Evolutionary conservation across 2,797 vertebrate species (phyloP).

Genomic region (Melanotaenia parkinsoni): DNA sequence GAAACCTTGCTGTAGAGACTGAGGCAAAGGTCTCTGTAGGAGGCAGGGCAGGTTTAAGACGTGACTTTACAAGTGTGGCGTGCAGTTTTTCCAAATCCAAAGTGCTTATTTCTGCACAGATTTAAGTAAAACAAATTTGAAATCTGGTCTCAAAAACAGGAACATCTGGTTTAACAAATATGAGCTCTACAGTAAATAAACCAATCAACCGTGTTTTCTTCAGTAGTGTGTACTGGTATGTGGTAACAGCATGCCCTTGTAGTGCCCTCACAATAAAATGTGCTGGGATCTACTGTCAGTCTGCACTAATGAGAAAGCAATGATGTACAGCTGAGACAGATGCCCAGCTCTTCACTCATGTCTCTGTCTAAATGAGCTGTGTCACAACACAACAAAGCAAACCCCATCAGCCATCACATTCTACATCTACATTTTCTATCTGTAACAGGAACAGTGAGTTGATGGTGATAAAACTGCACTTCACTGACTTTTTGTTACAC

Average conservation of each 20-base stretch:
- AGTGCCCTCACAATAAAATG: constrained; percentile 44
- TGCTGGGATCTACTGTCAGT: constrained; percentile 29
- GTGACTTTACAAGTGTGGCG: too few relatives aligned
- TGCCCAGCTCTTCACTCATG: constrained; percentile 23
- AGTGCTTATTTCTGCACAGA: not conserved
- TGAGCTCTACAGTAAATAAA: not conserved
- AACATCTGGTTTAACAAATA: not conserved
- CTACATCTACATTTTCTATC: constrained; percentile 4
- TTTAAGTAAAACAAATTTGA: not conserved
- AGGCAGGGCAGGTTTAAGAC: too few relatives aligned
- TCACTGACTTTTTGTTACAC: not conserved
- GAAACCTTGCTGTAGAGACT: too few relatives aligned
- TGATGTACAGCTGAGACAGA: constrained; percentile 51
- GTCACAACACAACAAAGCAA: constrained; percentile 39
- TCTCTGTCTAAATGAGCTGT: constrained; percentile 37
- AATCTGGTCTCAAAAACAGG: not conserved
- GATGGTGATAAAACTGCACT: constrained; percentile 16
- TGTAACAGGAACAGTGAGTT: constrained; percentile 13
- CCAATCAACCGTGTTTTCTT: too few relatives aligned
- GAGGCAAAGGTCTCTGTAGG: too few relatives aligned
- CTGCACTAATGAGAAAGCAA: constrained; percentile 56
- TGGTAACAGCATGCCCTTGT: constrained; percentile 48
- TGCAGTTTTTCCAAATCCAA: not conserved
- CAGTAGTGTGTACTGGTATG: constrained; percentile 6
- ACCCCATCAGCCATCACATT: constrained; percentile 4